Evolutionary conservation across 2,888 invertebrate genomes (phyloP).

Genomic region (Yponomeuta plumbellus): DNA sequence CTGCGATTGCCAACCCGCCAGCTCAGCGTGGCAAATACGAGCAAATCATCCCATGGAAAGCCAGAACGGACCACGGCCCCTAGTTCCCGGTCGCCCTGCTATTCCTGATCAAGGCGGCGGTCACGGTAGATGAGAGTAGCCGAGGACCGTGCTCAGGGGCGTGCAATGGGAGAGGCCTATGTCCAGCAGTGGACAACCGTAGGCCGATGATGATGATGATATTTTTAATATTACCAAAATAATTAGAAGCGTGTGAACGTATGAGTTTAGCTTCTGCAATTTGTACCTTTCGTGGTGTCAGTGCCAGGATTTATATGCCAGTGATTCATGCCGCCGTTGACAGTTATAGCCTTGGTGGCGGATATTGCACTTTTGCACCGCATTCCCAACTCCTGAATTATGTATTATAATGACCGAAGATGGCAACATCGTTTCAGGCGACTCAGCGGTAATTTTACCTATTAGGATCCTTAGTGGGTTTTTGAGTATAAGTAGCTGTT

Average conservation of each 20-base stretch:
- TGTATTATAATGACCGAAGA: slow-evolving; percentile 56
- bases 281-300: slow-evolving; percentile 36
- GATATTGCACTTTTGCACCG: slow-evolving; percentile 69
- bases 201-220: too few species aligned
- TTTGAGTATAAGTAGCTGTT: not conserved
- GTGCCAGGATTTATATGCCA: slow-evolving; percentile 58
- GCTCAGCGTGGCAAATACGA: too few species aligned
- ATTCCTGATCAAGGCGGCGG: too few species aligned
- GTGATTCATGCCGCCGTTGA: slow-evolving; percentile 69
- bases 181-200: too few species aligned
- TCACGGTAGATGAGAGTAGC: too few species aligned
- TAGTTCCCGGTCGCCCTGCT: too few species aligned
- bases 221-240: too few species aligned
- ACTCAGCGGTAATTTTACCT: slow-evolving; percentile 30
- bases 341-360: slow-evolving; percentile 61
- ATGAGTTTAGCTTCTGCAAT: not conserved
- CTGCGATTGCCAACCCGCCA: too few species aligned
- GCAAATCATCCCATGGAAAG: too few species aligned
- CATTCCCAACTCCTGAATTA: slow-evolving; percentile 59
- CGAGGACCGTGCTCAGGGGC: too few species aligned
- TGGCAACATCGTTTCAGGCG: slow-evolving; percentile 27
- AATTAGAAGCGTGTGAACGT: not conserved
- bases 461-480: not conserved
- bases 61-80: too few species aligned
- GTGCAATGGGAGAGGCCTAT: too few species aligned